These are phyloP conservation scores for Chrysodeixis includens DNA, from an alignment of 2,888 invertebrate genomes.

Conservation along the genomic window DNA sequence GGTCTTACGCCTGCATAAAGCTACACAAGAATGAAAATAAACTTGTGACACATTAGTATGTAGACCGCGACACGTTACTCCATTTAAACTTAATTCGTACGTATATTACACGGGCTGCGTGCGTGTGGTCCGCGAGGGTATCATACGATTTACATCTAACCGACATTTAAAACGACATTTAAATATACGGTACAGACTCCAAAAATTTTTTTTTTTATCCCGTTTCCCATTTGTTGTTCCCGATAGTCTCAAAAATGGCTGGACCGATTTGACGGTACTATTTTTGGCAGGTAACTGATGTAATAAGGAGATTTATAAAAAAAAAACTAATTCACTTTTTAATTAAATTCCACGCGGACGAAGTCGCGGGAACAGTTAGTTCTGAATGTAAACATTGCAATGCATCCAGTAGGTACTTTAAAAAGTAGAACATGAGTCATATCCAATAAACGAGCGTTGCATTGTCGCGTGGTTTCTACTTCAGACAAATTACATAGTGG, in stretches of 20 bases:
- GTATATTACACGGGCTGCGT: slow-evolving; percentile 42
- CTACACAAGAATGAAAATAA: slow-evolving; percentile 22
- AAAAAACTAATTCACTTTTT: too few relatives aligned
- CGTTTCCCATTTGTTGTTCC: too few relatives aligned
- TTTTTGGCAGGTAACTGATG: too few relatives aligned
- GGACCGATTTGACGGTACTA: too few relatives aligned
- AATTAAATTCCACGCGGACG: too few relatives aligned
- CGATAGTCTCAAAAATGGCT: too few relatives aligned
- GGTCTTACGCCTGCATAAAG: slow-evolving; percentile 20
- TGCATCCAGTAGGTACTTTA: neutral
- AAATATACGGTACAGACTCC: too few relatives aligned
- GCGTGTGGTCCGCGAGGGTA: slow-evolving; percentile 43
- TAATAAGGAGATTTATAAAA: too few relatives aligned
- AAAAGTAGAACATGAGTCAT: neutral
- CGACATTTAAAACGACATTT: too few relatives aligned
- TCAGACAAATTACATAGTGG: slow-evolving; percentile 6
- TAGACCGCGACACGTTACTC: slow-evolving; percentile 49
- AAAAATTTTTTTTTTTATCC: too few relatives aligned
- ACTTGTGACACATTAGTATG: slow-evolving; percentile 32
- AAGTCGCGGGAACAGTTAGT: too few relatives aligned
- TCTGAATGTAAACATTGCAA: neutral
- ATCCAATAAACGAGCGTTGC: neutral
- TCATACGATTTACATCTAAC: slow-evolving; percentile 38
- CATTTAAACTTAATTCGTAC: slow-evolving; percentile 45
- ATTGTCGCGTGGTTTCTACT: slow-evolving; percentile 19